Conservation (phyloP, 1,140 invertebrate genomes). For the Nymphalis io region DNA sequence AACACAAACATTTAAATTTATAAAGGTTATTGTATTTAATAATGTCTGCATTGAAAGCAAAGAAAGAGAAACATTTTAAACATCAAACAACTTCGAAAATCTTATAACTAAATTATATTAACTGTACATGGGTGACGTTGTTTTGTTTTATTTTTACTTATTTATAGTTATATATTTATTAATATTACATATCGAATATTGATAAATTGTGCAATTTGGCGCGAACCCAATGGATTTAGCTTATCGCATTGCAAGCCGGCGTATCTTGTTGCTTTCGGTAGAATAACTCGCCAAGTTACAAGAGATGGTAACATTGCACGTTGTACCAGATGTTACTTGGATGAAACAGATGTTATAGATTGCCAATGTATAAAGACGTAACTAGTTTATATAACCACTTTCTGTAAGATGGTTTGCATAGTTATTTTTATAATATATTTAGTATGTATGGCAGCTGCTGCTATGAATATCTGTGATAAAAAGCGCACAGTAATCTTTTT, state of each 20-base stretch:
- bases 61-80: background rate
- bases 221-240: constrained; percentile 7
- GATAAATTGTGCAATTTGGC: constrained; percentile 15
- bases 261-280: constrained; percentile 12
- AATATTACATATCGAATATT: constrained; percentile 16
- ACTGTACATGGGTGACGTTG: too few relatives aligned
- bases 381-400: background rate
- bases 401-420: background rate
- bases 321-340: background rate
- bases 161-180: background rate
- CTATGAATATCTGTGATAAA: too few relatives aligned
- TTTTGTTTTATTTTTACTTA: background rate
- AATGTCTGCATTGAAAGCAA: too few relatives aligned
- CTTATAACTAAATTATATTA: too few relatives aligned
- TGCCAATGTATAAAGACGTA: background rate
- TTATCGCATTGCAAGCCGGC: constrained; percentile 2
- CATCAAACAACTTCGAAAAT: too few relatives aligned
- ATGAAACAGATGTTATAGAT: background rate
- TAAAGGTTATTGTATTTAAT: background rate
- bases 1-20: background rate
- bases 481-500: too few relatives aligned
- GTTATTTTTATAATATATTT: too few relatives aligned
- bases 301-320: constrained; percentile 1
- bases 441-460: too few relatives aligned
- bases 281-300: background rate